A percentile compares a stretch with the other conserved stretches of the same genome.
Conservation (phyloP, 2,113 vertebrate species). For the Colossoma macropomum region DNA sequence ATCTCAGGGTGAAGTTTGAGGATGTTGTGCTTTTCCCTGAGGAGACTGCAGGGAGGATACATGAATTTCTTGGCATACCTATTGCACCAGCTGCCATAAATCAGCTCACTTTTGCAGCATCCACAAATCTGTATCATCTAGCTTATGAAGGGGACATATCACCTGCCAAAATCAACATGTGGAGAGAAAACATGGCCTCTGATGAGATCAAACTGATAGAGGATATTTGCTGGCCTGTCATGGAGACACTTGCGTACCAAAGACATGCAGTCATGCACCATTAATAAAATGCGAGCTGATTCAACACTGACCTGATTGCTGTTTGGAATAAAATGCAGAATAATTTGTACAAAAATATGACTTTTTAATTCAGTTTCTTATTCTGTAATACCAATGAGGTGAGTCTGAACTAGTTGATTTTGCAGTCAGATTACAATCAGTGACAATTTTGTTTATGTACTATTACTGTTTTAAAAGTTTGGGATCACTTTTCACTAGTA, state of each 20-base stretch:
- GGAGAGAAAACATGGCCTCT: slow-evolving; percentile 80
- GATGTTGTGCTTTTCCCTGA: slow-evolving; percentile 84
- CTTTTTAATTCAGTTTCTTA: too few species aligned
- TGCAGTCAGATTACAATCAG: too few species aligned
- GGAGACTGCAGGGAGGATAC: slow-evolving; percentile 79
- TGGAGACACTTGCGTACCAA: slow-evolving; percentile 84
- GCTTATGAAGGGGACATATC: slow-evolving; percentile 87
- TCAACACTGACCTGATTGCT: background rate
- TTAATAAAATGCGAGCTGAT: background rate
- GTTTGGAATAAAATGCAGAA: slow-evolving; percentile 28
- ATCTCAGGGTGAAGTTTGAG: slow-evolving; percentile 84
- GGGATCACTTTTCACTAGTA: too few species aligned
- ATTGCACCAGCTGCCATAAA: slow-evolving; percentile 86
- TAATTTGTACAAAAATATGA: background rate
- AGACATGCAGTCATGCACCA: slow-evolving; percentile 65
- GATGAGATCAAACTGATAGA: slow-evolving; percentile 82
- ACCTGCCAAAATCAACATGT: slow-evolving; percentile 76
- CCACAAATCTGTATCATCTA: slow-evolving; percentile 86
- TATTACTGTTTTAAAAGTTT: too few species aligned
- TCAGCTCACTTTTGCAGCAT: slow-evolving; percentile 88
- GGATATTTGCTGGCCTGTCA: slow-evolving; percentile 81
- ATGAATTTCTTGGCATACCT: slow-evolving; percentile 85
- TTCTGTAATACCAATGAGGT: background rate
- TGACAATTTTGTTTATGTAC: too few species aligned
- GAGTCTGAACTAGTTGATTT: too few species aligned